Percentiles rank a stretch among this genome's conserved stretches.
These are phyloP conservation scores for Nysson spinosus DNA, from an alignment of 2,888 invertebrate genomes.

Conservation along the genomic window DNA sequence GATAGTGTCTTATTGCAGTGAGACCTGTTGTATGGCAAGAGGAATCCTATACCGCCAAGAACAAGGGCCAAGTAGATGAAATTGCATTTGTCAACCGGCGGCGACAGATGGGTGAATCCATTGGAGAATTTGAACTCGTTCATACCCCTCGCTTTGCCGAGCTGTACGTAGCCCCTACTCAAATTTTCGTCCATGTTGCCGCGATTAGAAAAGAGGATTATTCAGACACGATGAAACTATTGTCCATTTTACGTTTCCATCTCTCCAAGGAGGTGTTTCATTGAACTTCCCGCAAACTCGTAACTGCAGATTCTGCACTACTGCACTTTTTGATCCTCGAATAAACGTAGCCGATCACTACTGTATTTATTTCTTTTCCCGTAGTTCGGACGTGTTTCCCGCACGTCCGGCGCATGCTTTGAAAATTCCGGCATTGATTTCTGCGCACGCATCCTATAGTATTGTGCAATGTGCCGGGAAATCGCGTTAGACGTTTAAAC, in stretches of 20 bases:
- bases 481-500: too few relatives aligned
- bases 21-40: conserved; percentile 95
- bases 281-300: not conserved
- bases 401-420: conserved; percentile 72
- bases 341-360: conserved; percentile 32
- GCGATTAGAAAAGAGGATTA: not conserved
- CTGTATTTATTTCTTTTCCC: conserved; percentile 53
- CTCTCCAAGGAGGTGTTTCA: not conserved
- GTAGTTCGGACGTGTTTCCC: conserved; percentile 44
- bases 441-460: conserved; percentile 69
- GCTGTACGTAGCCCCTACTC: conserved; percentile 82
- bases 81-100: conserved; percentile 85
- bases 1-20: conserved; percentile 15
- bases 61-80: conserved; percentile 87
- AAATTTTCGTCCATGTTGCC: conserved; percentile 82
- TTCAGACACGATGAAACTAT: not conserved
- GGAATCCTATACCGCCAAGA: conserved; percentile 92
- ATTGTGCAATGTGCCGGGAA: conserved; percentile 8
- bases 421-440: conserved; percentile 76
- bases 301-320: not conserved
- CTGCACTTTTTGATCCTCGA: conserved; percentile 20
- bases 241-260: conserved; percentile 19
- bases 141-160: conserved; percentile 81
- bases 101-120: conserved; percentile 81
- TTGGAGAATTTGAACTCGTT: conserved; percentile 79